A percentile compares a stretch with the other conserved stretches of the same genome.
These are phyloP conservation scores for Syngnathus floridae DNA, from an alignment of 2,113 vertebrate genomes.

Conservation along the genomic window DNA sequence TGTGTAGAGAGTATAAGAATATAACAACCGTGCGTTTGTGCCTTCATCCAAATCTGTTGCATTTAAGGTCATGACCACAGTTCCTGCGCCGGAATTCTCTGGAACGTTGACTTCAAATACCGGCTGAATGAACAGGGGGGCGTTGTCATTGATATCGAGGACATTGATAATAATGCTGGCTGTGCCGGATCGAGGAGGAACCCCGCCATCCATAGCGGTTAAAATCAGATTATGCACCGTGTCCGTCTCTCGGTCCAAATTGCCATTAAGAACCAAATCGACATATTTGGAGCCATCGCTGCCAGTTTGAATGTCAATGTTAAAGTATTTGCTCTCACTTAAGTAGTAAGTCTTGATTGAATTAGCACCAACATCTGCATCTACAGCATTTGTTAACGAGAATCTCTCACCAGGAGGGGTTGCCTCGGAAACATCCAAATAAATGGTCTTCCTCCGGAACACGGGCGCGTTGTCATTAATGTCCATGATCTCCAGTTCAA, in stretches of 20 bases:
- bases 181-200: slow-evolving; percentile 69
- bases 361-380: slow-evolving; percentile 73
- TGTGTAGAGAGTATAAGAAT: slow-evolving; percentile 70
- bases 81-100: slow-evolving; percentile 61
- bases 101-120: slow-evolving; percentile 60
- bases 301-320: slow-evolving; percentile 70
- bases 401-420: slow-evolving; percentile 72
- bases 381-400: slow-evolving; percentile 74
- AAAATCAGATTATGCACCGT: slow-evolving; percentile 61
- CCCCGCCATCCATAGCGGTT: slow-evolving; percentile 72
- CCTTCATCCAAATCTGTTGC: slow-evolving; percentile 71
- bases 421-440: slow-evolving; percentile 75
- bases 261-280: slow-evolving; percentile 63
- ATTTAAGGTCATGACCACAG: slow-evolving; percentile 64
- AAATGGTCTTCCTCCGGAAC: slow-evolving; percentile 72
- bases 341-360: slow-evolving; percentile 72
- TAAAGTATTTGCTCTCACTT: slow-evolving; percentile 68
- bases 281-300: slow-evolving; percentile 73
- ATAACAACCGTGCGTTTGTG: slow-evolving; percentile 59
- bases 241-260: slow-evolving; percentile 67
- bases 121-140: slow-evolving; percentile 63
- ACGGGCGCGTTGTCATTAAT: slow-evolving; percentile 75
- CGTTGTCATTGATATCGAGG: slow-evolving; percentile 73
- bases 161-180: slow-evolving; percentile 68
- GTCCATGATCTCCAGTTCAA: slow-evolving; percentile 73